A percentile compares a stretch with the other conserved stretches of the same genome.
Evolutionary conservation across 2,113 vertebrate genomes (phyloP).

Genomic region (Archilochus colubris): DNA sequence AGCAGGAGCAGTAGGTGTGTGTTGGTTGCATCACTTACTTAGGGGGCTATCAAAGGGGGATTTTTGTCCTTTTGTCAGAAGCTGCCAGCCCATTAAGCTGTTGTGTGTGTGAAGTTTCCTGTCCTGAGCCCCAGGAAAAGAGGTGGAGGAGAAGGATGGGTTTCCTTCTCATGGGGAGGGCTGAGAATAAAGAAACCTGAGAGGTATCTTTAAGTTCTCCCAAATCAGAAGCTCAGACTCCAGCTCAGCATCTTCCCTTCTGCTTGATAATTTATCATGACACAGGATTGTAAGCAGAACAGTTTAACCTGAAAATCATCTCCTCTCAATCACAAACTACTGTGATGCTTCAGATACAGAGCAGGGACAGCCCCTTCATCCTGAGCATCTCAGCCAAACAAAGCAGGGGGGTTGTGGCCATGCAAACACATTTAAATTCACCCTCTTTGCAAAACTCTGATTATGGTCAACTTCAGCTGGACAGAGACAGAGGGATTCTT

Average conservation of each 20-base stretch:
- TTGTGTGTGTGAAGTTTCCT: neutral
- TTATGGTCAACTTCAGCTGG: slow-evolving; percentile 1
- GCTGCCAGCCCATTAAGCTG: neutral
- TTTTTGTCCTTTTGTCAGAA: neutral
- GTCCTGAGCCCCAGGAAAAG: neutral
- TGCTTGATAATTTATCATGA: neutral
- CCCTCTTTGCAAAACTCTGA: neutral
- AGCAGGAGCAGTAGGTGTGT: neutral
- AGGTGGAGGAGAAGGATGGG: neutral
- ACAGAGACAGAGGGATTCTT: neutral
- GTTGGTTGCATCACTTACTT: neutral
- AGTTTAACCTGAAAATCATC: neutral
- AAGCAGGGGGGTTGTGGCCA: neutral
- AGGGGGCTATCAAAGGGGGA: neutral
- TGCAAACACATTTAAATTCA: neutral
- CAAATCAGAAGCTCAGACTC: neutral
- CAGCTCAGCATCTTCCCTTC: neutral
- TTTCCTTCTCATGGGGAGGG: neutral
- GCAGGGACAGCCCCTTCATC: neutral
- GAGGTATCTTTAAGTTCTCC: neutral
- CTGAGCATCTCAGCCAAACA: neutral
- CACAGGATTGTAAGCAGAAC: neutral
- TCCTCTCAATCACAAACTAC: neutral
- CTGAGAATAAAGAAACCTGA: neutral
- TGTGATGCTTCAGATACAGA: neutral